phyloP scores from a whole-genome alignment of 2,797 vertebrate genomes.

The Sphaeramia orbicularis region DNA sequence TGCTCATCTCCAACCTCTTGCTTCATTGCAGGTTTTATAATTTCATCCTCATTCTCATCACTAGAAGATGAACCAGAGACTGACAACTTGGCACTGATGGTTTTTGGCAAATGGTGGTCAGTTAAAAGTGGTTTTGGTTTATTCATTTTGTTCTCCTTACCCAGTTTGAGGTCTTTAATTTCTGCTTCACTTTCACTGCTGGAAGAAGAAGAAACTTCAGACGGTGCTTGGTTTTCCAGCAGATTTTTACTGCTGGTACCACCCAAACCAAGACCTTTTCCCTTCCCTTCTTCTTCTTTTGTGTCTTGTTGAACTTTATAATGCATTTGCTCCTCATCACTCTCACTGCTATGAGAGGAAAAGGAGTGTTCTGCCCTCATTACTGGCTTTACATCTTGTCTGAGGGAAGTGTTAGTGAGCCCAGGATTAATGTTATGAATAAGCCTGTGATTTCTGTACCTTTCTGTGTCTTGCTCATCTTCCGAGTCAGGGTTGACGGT shows the following conservation, averaged over 20 bases:
- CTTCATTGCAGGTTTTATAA: neutral
- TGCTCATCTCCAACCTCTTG: neutral
- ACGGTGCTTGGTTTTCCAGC: slow-evolving; percentile 1
- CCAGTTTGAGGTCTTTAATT: slow-evolving; percentile 1
- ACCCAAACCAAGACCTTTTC: slow-evolving; percentile 2
- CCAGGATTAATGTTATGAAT: slow-evolving; percentile 1
- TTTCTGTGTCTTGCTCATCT: slow-evolving; percentile 13
- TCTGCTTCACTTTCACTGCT: slow-evolving; percentile 57
- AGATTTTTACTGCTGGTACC: neutral
- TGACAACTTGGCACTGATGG: neutral
- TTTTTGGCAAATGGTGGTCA: neutral
- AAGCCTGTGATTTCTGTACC: neutral
- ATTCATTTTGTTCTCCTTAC: neutral
- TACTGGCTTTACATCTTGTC: slow-evolving; percentile 5
- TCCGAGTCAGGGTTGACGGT: slow-evolving; percentile 65
- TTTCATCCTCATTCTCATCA: neutral
- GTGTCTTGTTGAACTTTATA: slow-evolving; percentile 18
- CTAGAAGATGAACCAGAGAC: neutral
- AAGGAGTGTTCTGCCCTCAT: slow-evolving; percentile 8
- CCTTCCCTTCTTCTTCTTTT: slow-evolving; percentile 1
- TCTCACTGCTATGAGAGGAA: slow-evolving; percentile 58
- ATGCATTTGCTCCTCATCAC: slow-evolving; percentile 17
- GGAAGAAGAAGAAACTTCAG: slow-evolving; percentile 28
- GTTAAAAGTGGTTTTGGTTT: slow-evolving; percentile 3
- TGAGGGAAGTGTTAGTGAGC: neutral